Conservation (phyloP, 2,888 invertebrate genomes). For the Lapara coniferarum region DNA sequence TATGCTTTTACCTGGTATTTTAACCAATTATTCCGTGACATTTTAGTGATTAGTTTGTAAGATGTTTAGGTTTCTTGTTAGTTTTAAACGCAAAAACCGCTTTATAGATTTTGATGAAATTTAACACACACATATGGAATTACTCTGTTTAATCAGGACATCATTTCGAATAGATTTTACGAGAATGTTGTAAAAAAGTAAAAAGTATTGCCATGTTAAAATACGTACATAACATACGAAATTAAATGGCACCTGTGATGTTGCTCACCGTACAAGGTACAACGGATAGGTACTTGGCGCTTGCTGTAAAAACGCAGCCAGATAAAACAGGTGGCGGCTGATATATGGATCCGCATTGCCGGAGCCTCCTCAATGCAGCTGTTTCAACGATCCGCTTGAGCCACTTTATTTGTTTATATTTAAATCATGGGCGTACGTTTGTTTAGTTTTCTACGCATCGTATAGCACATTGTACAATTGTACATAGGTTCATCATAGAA, state of each 20-base stretch:
- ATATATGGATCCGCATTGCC: conserved; percentile 76
- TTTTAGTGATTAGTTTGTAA: no score
- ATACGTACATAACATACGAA: conserved; percentile 10
- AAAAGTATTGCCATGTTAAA: conserved; percentile 15
- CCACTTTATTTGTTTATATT: conserved; percentile 27
- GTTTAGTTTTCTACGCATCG: neutral
- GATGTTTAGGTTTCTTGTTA: no score
- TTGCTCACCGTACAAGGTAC: conserved; percentile 32
- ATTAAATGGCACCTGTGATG: conserved; percentile 39
- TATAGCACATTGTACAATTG: neutral
- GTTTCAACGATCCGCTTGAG: conserved; percentile 33
- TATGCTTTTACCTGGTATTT: no score
- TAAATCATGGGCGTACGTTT: conserved; percentile 5
- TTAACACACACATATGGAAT: no score
- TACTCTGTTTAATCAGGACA: no score
- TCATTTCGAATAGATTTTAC: conserved; percentile 5
- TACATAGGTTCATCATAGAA: no score
- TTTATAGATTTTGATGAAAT: no score
- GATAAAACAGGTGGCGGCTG: conserved; percentile 76
- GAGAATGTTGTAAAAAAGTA: conserved; percentile 7
- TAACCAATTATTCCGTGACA: no score
- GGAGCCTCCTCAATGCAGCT: conserved; percentile 58
- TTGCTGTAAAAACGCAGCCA: conserved; percentile 64
- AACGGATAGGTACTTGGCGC: conserved; percentile 54
- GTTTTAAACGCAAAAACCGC: no score